Conservation (phyloP, 1,140 invertebrate species). For the Pseudomyrmex pallidus region DNA sequence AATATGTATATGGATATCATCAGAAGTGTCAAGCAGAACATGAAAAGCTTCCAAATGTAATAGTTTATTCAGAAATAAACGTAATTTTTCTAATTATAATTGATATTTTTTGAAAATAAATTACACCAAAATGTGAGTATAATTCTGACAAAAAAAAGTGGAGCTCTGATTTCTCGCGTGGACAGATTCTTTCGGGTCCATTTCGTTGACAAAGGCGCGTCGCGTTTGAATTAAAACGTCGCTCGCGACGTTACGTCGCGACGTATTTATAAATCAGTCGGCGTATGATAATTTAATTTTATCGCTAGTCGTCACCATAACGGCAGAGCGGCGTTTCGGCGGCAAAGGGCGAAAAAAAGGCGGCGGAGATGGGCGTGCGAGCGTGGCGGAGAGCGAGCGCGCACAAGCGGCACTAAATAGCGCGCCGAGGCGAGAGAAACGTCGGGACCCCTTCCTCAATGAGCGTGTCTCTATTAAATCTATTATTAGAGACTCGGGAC, state of each 20-base stretch:
- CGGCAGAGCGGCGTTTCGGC: slow-evolving; percentile 42
- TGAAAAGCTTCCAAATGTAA: neutral
- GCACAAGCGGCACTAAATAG: slow-evolving; percentile 71
- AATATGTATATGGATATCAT: neutral
- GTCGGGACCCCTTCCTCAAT: slow-evolving; percentile 81
- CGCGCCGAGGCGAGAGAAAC: slow-evolving; percentile 55
- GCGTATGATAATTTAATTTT: slow-evolving; percentile 61
- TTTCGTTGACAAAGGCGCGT: slow-evolving; percentile 25
- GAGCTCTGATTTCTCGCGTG: neutral
- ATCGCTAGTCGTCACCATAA: slow-evolving; percentile 61
- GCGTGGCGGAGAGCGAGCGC: slow-evolving; percentile 60
- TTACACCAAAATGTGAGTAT: no score
- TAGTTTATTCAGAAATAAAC: neutral
- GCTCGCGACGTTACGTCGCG: slow-evolving; percentile 18
- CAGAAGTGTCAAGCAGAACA: neutral
- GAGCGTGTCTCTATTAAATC: slow-evolving; percentile 85
- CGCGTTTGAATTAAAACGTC: slow-evolving; percentile 50
- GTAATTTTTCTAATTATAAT: no score
- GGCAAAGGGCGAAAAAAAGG: slow-evolving; percentile 53
- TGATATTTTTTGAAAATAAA: no score
- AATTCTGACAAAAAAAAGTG: no score
- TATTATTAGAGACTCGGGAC: slow-evolving; percentile 80
- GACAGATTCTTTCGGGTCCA: slow-evolving; percentile 16
- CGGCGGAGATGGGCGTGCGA: slow-evolving; percentile 20
- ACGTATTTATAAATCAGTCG: slow-evolving; percentile 60